Evolutionary conservation across 1,140 invertebrate species (phyloP), one percentile per base, ranked within the genome.

Genomic region (Heliconius hewitsoni): DNA sequence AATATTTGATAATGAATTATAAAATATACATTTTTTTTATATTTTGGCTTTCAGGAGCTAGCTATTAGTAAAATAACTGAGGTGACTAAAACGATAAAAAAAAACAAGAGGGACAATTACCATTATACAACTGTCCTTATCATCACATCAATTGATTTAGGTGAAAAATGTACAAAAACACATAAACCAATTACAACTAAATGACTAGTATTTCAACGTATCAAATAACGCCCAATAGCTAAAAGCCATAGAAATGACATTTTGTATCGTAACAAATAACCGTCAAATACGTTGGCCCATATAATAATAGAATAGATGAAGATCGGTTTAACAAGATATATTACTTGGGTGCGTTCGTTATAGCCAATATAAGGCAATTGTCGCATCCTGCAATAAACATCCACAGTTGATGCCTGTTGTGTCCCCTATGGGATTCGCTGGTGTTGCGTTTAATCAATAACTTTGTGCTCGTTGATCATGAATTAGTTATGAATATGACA

Each of bases 341-440:
- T 87, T 84, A 77, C 81, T 86, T 81, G 81, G 79, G 84, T 83
- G 85, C 79, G 84, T 86, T 81, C 83, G 83, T 88, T 85, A 87
- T 83, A 87, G 82, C 84, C 86, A 88, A 90, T 91, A 89, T 90
- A 90, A 89, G 86, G 86, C 89, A 90, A 91, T 91, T 91, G 75
- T 78, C 83, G 82, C 83, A 86, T 90, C 87, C 86, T 89, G 84
- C 79, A 79, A 81, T 79, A 82, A 80, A 78, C 79, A 82, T 78
- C 70, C 60, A 79, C 73, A 82, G 73, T 82, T 81, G 71, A 81
- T 77, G 80, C 74, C 76, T 79, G 83, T 77, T 84, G 81, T 79
- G 74, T 75, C 73, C 80, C 72, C 77, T 73, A 27, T 71, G 81
- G 82, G 82, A 81, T 60, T 78, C 76, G 78, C 73, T 57, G 77